Evolutionary conservation across 2,888 invertebrate species (phyloP).

Genomic region (Volucella inanis): DNA sequence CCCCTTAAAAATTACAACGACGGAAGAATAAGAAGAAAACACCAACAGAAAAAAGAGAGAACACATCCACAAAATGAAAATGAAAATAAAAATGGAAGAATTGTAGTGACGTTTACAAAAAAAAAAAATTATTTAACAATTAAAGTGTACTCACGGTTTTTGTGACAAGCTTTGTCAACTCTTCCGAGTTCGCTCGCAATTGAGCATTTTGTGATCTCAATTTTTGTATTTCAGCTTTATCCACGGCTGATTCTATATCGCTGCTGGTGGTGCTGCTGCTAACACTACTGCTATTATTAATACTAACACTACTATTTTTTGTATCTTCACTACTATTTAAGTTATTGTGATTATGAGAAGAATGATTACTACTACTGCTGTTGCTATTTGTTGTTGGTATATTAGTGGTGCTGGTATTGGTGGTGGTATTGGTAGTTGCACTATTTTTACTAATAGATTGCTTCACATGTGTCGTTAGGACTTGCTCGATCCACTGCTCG

Average conservation of each 20-base stretch:
- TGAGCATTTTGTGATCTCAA: conserved; percentile 86
- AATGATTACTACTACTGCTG: conserved; percentile 77
- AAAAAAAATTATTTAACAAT: not conserved
- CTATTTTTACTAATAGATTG: conserved; percentile 76
- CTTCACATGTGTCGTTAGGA: conserved; percentile 80
- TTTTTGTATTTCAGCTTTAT: conserved; percentile 79
- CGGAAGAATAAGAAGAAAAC: conserved; percentile 20
- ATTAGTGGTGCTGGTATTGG: conserved; percentile 78
- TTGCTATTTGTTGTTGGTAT: conserved; percentile 79
- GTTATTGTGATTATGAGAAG: conserved; percentile 77
- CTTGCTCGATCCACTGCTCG: conserved; percentile 82
- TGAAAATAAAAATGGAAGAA: conserved; percentile 5
- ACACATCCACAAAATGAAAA: conserved; percentile 15
- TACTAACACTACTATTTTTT: conserved; percentile 79
- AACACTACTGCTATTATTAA: conserved; percentile 80
- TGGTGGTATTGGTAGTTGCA: conserved; percentile 74
- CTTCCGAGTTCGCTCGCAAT: conserved; percentile 86
- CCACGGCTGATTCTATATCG: conserved; percentile 74
- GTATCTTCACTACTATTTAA: conserved; percentile 76
- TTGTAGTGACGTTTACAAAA: not conserved
- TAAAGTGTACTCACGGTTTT: conserved; percentile 87
- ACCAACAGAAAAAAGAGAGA: conserved; percentile 1
- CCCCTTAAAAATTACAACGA: conserved; percentile 77
- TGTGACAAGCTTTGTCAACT: conserved; percentile 89
- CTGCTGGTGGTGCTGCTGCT: conserved; percentile 76